Percentiles rank a stretch among this genome's conserved stretches.
These are phyloP conservation scores for Scolanthus callimorphus DNA, from an alignment of 92 coral and sea anemone species.

Conservation along the genomic window DNA sequence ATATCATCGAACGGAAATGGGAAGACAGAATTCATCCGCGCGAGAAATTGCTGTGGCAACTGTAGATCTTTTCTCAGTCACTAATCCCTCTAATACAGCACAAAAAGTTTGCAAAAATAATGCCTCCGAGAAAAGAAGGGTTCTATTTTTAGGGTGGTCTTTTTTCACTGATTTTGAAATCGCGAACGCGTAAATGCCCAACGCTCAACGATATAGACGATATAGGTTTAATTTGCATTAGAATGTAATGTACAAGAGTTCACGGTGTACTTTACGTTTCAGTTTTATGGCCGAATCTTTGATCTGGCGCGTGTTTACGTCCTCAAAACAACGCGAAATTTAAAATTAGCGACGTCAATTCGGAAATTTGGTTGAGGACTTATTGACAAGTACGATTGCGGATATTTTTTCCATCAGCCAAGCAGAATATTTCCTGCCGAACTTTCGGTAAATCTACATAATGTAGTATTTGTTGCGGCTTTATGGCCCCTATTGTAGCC, in stretches of 20 bases:
- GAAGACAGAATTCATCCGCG: slow-evolving; percentile 6
- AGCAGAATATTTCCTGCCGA: slow-evolving; percentile 11
- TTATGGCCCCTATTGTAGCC: slow-evolving; percentile 13
- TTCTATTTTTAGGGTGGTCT: no score
- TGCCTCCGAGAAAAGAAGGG: no score
- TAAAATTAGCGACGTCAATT: no score
- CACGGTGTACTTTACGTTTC: background rate
- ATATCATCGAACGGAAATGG: slow-evolving; percentile 32
- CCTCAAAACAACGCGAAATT: no score
- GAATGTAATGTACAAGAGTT: slow-evolving; percentile 3
- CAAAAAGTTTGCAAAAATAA: no score
- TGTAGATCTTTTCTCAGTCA: no score
- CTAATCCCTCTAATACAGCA: no score
- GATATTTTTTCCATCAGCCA: slow-evolving; percentile 15
- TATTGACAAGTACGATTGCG: background rate
- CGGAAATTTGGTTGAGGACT: background rate
- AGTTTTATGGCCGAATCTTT: background rate
- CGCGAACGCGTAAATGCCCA: no score
- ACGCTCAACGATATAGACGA: no score
- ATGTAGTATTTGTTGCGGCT: slow-evolving; percentile 11
- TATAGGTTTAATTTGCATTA: slow-evolving; percentile 21
- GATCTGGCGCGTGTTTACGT: background rate
- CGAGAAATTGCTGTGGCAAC: background rate
- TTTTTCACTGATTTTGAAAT: background rate
- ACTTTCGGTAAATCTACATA: slow-evolving; percentile 23